Percentiles rank a stretch among this genome's conserved stretches.
Evolutionary conservation across 2,797 vertebrate species (phyloP).

Genomic region (Fratercula arctica): DNA sequence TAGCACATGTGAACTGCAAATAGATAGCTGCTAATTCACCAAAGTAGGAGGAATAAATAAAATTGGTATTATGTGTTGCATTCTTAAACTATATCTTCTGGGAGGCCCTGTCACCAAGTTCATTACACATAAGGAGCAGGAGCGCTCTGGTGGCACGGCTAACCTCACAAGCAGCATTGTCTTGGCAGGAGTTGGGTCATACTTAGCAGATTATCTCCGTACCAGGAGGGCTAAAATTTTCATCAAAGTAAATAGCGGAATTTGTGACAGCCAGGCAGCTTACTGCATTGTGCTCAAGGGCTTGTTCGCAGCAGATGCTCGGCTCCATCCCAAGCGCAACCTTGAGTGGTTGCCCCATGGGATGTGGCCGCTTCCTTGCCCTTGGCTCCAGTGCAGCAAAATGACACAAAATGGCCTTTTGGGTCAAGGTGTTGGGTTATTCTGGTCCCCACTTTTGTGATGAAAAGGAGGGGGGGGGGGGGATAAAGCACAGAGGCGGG

Average conservation of each 20-base stretch:
- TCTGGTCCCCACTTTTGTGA: background rate
- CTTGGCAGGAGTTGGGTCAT: constrained; percentile 23
- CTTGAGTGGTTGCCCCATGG: rapidly evolving
- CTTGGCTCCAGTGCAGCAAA: rapidly evolving
- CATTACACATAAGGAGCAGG: background rate
- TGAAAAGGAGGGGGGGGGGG: background rate
- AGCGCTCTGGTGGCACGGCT: background rate
- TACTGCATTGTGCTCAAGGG: background rate
- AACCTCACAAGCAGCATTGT: constrained; percentile 10
- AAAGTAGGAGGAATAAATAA: background rate
- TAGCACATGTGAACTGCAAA: background rate
- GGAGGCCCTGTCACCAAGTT: background rate
- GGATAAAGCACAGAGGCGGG: rapidly evolving
- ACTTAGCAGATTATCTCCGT: constrained; percentile 46
- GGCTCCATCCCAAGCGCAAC: background rate
- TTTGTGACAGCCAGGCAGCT: background rate
- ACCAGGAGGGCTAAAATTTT: constrained; percentile 28
- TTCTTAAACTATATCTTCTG: background rate
- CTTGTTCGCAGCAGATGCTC: background rate
- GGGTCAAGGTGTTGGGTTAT: background rate
- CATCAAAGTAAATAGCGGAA: background rate
- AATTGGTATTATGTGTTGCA: background rate
- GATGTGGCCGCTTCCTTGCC: background rate
- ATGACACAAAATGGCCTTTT: background rate
- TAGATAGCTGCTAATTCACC: background rate